phyloP scores from a whole-genome alignment of 1,140 invertebrate species.

The Nasonia giraulti region DNA sequence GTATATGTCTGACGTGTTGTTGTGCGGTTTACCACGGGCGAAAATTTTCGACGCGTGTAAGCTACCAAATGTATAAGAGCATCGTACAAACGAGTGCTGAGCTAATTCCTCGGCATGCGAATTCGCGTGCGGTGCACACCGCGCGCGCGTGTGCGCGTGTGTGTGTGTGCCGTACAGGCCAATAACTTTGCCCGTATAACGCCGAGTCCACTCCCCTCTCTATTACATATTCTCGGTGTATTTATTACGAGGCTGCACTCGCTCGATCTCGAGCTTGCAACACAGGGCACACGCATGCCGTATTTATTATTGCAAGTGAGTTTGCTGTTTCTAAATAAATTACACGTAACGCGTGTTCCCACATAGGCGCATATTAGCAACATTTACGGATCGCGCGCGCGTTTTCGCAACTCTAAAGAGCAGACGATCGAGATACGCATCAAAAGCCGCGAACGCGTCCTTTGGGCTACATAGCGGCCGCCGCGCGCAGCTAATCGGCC shows the following conservation, averaged over 20 bases:
- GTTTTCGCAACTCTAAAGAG: too few species aligned
- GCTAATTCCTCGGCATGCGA: conserved; percentile 34
- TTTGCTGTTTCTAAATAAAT: too few species aligned
- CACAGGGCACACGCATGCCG: too few species aligned
- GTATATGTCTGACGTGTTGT: not conserved
- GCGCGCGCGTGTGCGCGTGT: not conserved
- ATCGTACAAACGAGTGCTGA: conserved; percentile 5
- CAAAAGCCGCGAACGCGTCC: not conserved
- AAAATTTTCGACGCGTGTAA: too few species aligned
- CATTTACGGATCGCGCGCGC: too few species aligned
- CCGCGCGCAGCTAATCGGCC: not conserved
- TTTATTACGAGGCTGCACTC: too few species aligned
- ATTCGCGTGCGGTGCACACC: conserved; percentile 30
- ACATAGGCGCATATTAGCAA: too few species aligned
- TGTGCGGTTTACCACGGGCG: too few species aligned
- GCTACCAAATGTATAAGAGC: too few species aligned
- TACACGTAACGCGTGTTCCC: too few species aligned
- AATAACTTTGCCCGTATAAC: conserved; percentile 42
- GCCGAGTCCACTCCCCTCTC: not conserved
- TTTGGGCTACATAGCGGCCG: not conserved
- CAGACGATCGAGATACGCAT: too few species aligned
- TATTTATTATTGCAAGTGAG: too few species aligned
- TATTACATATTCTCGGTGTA: not conserved
- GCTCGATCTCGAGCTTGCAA: not conserved
- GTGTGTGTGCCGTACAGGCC: not conserved